phyloP scores from a whole-genome alignment of 1,140 invertebrate species.

The Drosophila bifasciata region DNA sequence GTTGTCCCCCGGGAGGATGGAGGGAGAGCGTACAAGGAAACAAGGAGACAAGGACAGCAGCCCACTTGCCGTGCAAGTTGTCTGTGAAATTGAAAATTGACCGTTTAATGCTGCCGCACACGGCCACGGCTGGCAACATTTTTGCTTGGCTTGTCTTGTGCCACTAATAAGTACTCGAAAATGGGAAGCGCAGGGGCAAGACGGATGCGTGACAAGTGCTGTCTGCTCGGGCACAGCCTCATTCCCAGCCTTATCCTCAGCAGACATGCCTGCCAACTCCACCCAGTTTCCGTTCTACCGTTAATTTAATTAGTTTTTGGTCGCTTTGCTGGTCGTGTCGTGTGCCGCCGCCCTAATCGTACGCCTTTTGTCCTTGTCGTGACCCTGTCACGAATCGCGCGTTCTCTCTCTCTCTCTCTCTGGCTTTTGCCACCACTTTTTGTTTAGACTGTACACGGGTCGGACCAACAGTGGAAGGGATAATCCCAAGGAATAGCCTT shows the following conservation, averaged over 20 bases:
- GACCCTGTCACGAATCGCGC: not conserved
- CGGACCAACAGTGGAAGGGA: too few relatives aligned
- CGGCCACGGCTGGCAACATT: conserved; percentile 47
- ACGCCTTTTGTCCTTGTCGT: not conserved
- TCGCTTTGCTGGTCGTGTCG: conserved; percentile 32
- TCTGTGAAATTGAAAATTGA: conserved; percentile 83
- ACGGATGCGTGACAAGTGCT: conserved; percentile 62
- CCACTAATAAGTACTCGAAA: conserved; percentile 73
- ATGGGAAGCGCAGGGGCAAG: conserved; percentile 36
- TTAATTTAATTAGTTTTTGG: conserved; percentile 77
- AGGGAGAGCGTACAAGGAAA: too few relatives aligned
- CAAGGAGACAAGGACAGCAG: conserved; percentile 3
- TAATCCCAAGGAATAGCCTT: too few relatives aligned
- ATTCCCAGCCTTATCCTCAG: not conserved
- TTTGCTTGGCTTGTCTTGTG: conserved; percentile 19
- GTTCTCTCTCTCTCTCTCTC: too few relatives aligned
- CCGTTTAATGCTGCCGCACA: conserved; percentile 70
- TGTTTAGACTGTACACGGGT: too few relatives aligned
- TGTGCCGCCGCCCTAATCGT: too few relatives aligned
- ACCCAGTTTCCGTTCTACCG: conserved; percentile 13
- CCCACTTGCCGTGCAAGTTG: conserved; percentile 52
- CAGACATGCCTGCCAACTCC: too few relatives aligned
- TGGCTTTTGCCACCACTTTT: too few relatives aligned
- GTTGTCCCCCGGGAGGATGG: conserved; percentile 68
- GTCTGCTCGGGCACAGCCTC: conserved; percentile 5